Evolutionary conservation across 2,113 vertebrate genomes (phyloP), one percentile per base, ranked within the genome.

Genomic region (Channa argus): DNA sequence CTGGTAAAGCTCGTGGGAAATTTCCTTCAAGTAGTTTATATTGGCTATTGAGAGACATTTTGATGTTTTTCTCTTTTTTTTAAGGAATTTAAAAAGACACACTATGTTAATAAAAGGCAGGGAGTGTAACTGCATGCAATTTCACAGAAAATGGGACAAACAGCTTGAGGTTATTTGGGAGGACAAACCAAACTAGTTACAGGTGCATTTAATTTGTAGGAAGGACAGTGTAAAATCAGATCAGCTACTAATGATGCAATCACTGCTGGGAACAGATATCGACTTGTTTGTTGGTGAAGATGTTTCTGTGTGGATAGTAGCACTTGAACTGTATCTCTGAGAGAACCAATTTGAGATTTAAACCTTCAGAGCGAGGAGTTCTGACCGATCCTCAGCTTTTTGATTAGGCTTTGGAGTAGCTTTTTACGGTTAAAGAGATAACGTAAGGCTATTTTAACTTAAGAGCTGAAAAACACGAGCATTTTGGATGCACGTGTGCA

Each of bases 161-260:
- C 14, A 69, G 70, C 73, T 71, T 0, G 33, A 67, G 70, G 84
- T 52, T 43, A 62, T 71, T 68, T 60, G 50, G 39, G 56, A 73
- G 49, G 15, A 39, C 63, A 58, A 70, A 78, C 41, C 53, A 54
- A 71, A 79, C 43, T 54, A 34, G 36, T 62, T 37, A 15, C 56
- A 56, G 71, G 61, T 65, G 65, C 65, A 80, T 77, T 60, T 44
- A 82, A 82, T 86, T 77, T 68, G 58, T 55, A 50, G 76, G 59
- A 83, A 64, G 52, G 56, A 43, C 55, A 24, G 39, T 3, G 61
- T 38, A 33, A 49, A 73, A 74, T 69, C 52, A 61, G 63, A 82
- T 71, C 43, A 51, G 58, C 62, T 5, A 8, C 24, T 86, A 86
- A 86, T 82, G 78, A 90, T 71, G 76, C 59, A 62, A 61, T 84